Evolutionary conservation across 2,113 vertebrate species (phyloP), one percentile per base, ranked within the genome.

Genomic region (Ellobius talpinus): DNA sequence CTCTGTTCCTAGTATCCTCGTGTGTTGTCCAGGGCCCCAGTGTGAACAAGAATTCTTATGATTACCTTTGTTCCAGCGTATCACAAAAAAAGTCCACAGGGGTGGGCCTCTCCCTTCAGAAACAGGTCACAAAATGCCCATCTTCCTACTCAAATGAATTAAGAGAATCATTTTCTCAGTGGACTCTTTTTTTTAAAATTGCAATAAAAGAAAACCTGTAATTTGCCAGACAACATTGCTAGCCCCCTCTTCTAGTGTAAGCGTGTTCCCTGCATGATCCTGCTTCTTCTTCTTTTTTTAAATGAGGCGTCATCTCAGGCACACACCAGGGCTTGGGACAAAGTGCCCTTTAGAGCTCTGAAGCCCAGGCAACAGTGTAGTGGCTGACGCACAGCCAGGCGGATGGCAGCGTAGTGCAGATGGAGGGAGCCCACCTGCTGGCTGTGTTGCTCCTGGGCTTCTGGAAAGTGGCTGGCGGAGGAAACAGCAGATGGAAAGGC

Each of bases 1-100:
- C 1, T 31, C 29, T 13, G 0, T 17, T 7, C 16, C 12, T 5
- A 0, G 19, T 4, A 4, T n/a, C n/a, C 79, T n/a, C n/a, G 1
- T 7, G 5, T 17, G 3, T 23, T 76, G 72, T 81, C 47, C 26
- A 33, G 76, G 63, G 79, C 5, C 9, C 31, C 36, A 39, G 74
- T 10, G 1, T 7, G 26, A n/a, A 45, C 0, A 0, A 61, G 10
- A 31, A 50, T 26, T 17, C 39, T 39, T 1, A n/a, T 36, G 24
- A 13, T 61, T 29, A 5, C 23, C 36, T 2, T 23, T 2, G 36
- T 24, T 73, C 26, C 29, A 2, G 1, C 31, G 1, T 1, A 13
- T 39, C n/a, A 16, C 6, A 47, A 55, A 42, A 42, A 9, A 16
- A 14, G 2, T 66, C 12, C 50, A 23, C 70, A 3, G 24, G 10